Base-by-base conservation (phyloP, 2,888 invertebrate genomes). In the Mactromeris polynyma region DNA sequence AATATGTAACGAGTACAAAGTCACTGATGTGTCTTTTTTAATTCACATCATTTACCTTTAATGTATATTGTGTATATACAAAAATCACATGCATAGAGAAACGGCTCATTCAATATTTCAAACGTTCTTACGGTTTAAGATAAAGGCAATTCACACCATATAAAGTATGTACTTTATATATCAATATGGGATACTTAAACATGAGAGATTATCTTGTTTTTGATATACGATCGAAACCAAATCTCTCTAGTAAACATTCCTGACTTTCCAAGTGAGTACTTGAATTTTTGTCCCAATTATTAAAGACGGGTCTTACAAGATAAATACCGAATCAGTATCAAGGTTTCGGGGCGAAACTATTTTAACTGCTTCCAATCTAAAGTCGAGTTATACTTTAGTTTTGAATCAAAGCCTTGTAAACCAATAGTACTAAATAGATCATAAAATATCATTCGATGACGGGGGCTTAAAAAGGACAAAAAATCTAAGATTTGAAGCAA, bases 81-180 rank as follows among this genome's bases (percentile, higher is more conserved):
- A n/a, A n/a, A n/a, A n/a, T n/a, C 51, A 51, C 42, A 42, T 14
- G 14, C 14, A 42, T 9, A 51, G 51, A 14, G 19, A 51, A 51
- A 51, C 51, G 19, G 51, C 51, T 51, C 51, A 51, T 51, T 51
- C 51, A 51, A 64, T 64, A 64, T 64, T 64, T 64, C 58, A 58
- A 64, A 26, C 26, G n/a, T n/a, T 64, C 26, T 26, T 26, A 64
- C 26, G n/a, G 11, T n/a, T n/a, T 26, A n/a, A 9, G 26, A 26
- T 26, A 64, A 64, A 64, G 58, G 26, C 58, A 64, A 64, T 64
- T 64, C n/a, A 64, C 58, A 64, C 58, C 26, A 9, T 26, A 26
- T 9, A 26, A 64, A 64, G 58, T 58, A 58, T 58, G 58, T 64
- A 64, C 58, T 64, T 64, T n/a, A 64, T 64, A 64, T 26, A 64